Percentiles rank a stretch among this genome's conserved stretches.
Conservation (phyloP, 1,140 invertebrate species). For the Drosophila santomea region DNA sequence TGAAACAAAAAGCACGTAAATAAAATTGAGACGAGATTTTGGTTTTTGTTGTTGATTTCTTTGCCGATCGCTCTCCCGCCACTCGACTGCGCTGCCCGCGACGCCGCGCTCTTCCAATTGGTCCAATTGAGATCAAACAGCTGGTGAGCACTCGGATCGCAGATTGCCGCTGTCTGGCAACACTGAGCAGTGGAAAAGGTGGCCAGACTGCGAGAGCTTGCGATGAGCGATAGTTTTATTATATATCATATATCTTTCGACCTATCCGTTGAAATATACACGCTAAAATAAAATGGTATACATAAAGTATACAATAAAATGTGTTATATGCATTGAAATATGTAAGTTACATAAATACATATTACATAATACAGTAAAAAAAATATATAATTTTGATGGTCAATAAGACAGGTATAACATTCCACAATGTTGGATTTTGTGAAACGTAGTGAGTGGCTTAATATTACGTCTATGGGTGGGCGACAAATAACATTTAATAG, state of each 20-base stretch:
- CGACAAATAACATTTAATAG: not conserved
- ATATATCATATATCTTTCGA: no score
- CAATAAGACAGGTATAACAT: no score
- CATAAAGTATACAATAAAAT: no score
- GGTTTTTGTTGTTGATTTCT: constrained; percentile 31
- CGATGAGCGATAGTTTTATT: not conserved
- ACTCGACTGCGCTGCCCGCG: constrained; percentile 11
- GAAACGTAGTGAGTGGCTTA: no score
- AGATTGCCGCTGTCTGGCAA: constrained; percentile 19
- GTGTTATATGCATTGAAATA: no score
- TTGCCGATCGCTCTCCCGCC: constrained; percentile 35
- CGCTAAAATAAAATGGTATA: no score
- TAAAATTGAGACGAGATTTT: constrained; percentile 14
- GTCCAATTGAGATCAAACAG: constrained; percentile 54
- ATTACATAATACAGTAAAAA: no score
- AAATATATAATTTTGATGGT: no score
- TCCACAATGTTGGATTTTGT: no score
- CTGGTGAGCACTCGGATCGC: constrained; percentile 18
- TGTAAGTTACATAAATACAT: no score
- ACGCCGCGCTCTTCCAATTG: constrained; percentile 42
- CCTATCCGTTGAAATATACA: no score
- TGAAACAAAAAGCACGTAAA: constrained; percentile 28
- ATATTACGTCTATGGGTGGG: no score
- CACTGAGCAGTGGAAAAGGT: not conserved
- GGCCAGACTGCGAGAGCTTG: constrained; percentile 4